These are phyloP conservation scores for Ispidina picta DNA, from an alignment of 2,797 vertebrate genomes.

Conservation along the genomic window DNA sequence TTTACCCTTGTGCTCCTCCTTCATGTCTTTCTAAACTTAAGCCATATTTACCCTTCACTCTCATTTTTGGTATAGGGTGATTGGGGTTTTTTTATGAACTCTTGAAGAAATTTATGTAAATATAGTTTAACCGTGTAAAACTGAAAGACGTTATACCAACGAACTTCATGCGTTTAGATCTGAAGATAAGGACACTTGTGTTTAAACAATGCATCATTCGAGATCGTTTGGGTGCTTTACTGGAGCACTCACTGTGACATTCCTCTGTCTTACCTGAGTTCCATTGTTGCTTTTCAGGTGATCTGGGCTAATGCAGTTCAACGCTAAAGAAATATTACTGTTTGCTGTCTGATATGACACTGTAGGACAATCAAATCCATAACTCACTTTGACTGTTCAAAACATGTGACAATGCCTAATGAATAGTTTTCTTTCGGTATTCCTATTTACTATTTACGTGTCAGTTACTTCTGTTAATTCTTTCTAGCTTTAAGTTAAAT, in stretches of 20 bases:
- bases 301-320: background rate
- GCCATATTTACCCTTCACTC: background rate
- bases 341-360: background rate
- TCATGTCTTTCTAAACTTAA: background rate
- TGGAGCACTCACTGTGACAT: background rate
- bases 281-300: background rate
- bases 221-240: background rate
- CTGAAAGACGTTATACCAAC: background rate
- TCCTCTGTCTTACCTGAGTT: background rate
- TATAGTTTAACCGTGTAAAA: background rate
- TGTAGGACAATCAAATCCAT: fast-evolving
- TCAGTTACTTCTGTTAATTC: background rate
- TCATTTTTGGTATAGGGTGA: background rate
- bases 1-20: background rate
- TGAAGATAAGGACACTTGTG: background rate
- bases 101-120: background rate
- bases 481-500: background rate
- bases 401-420: background rate
- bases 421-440: background rate
- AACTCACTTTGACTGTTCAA: background rate
- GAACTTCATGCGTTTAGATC: background rate
- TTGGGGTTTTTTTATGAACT: background rate
- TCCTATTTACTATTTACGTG: background rate
- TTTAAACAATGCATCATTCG: background rate
- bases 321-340: background rate